Evolutionary conservation across 2,888 invertebrate species (phyloP).

Genomic region (Pristionchus entomophagus): DNA sequence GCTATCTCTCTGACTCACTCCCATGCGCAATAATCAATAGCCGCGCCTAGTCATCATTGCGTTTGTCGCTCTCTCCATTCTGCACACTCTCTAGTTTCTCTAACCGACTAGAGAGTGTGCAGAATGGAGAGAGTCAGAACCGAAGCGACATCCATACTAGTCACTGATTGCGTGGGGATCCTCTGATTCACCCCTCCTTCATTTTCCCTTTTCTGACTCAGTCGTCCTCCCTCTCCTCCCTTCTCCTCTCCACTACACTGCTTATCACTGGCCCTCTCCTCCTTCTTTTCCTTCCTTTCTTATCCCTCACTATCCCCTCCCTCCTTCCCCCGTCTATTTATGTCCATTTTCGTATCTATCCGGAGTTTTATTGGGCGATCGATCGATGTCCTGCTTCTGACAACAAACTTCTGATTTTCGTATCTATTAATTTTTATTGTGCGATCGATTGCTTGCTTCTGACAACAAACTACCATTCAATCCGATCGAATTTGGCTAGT

Average conservation of each 20-base stretch:
- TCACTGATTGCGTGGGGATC: slow-evolving; percentile 31
- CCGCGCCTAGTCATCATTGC: neutral
- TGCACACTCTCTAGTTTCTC: too few relatives aligned
- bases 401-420: too few relatives aligned
- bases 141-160: too few relatives aligned
- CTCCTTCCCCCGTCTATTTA: slow-evolving; percentile 1
- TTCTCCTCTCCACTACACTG: slow-evolving; percentile 25
- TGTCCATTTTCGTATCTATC: slow-evolving; percentile 17
- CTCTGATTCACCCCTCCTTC: slow-evolving; percentile 25
- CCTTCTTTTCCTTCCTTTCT: neutral
- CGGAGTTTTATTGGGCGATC: neutral
- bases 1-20: neutral
- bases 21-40: too few relatives aligned
- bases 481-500: too few relatives aligned
- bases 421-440: too few relatives aligned
- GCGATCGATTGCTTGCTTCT: too few relatives aligned
- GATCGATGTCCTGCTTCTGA: neutral
- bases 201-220: slow-evolving; percentile 17
- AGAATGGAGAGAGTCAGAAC: too few relatives aligned
- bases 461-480: too few relatives aligned
- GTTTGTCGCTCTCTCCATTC: too few relatives aligned
- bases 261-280: slow-evolving; percentile 21
- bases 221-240: neutral
- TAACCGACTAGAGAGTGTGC: too few relatives aligned
- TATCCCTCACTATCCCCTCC: neutral